Percentiles rank a stretch among this genome's conserved stretches.
Conservation (phyloP, 2,888 invertebrate genomes). For the Coleophora flavipennella region DNA sequence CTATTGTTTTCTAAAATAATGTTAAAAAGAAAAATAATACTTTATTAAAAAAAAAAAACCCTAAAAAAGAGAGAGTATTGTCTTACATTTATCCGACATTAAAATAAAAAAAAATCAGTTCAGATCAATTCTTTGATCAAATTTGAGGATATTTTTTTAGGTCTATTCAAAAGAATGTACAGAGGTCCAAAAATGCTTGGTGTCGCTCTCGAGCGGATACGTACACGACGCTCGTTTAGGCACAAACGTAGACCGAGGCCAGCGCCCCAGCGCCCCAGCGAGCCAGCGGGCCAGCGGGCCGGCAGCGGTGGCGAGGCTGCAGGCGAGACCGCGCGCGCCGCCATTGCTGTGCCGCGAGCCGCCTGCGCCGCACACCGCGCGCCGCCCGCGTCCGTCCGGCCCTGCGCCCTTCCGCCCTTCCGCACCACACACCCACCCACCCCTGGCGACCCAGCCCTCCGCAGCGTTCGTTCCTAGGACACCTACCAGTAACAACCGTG, state of each 20-base stretch:
- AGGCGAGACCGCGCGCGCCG: constrained; percentile 31
- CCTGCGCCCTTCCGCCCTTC: neutral
- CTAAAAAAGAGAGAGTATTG: too few species aligned
- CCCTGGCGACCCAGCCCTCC: neutral
- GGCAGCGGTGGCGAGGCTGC: constrained; percentile 22
- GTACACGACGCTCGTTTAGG: constrained; percentile 40
- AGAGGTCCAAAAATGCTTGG: constrained; percentile 16
- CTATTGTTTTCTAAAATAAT: too few species aligned
- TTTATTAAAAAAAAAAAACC: too few species aligned
- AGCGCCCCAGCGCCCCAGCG: constrained; percentile 21
- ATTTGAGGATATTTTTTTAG: too few species aligned
- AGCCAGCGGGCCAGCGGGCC: constrained; percentile 25
- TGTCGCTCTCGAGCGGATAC: constrained; percentile 7
- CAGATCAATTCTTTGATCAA: too few species aligned
- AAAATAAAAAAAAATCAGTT: too few species aligned
- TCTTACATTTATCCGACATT: too few species aligned
- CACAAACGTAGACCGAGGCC: constrained; percentile 34
- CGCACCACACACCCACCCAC: neutral
- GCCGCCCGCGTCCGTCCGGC: constrained; percentile 15
- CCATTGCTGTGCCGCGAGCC: constrained; percentile 43
- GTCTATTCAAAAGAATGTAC: too few species aligned
- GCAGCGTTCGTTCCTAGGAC: neutral
- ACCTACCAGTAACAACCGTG: neutral
- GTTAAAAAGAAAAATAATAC: too few species aligned
- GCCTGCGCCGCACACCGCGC: constrained; percentile 35